These are phyloP conservation scores for Intellagama lesueurii DNA, from an alignment of 2,797 vertebrate species.

Conservation along the genomic window DNA sequence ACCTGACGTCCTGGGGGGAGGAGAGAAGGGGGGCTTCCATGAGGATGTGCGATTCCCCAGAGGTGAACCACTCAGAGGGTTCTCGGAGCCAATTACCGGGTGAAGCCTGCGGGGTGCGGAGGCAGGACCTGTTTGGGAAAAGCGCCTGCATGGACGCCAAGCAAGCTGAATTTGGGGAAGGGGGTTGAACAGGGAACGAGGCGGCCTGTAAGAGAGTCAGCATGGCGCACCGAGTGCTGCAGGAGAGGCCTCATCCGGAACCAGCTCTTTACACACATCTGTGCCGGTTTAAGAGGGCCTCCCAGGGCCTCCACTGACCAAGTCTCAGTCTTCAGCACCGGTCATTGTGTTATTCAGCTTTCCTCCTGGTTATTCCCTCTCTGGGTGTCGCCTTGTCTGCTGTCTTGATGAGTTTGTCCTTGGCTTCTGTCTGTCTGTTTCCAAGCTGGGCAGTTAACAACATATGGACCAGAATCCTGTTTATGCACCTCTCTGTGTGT, in stretches of 20 bases:
- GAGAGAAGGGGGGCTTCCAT: background rate
- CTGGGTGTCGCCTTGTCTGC: rapidly evolving
- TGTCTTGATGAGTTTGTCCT: rapidly evolving
- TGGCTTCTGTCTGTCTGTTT: background rate
- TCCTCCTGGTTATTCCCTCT: rapidly evolving
- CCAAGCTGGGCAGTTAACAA: background rate
- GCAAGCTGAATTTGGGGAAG: no score
- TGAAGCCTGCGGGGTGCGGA: background rate
- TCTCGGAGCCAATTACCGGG: no score
- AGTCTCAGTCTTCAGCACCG: no score
- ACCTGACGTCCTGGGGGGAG: no score
- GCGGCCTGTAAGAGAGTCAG: no score
- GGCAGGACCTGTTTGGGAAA: background rate
- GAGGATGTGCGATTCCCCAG: background rate
- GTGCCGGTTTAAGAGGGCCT: background rate
- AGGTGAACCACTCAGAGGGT: no score
- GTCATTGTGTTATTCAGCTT: background rate
- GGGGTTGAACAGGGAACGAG: no score
- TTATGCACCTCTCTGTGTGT: background rate
- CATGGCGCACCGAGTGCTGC: no score
- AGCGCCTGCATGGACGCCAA: background rate
- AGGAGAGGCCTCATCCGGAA: no score
- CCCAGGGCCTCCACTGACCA: background rate
- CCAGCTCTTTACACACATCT: background rate
- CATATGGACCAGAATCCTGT: background rate